Evolutionary conservation across 2,888 invertebrate genomes (phyloP), one percentile per base, ranked within the genome.

Genomic region (Orthosia gracilis): DNA sequence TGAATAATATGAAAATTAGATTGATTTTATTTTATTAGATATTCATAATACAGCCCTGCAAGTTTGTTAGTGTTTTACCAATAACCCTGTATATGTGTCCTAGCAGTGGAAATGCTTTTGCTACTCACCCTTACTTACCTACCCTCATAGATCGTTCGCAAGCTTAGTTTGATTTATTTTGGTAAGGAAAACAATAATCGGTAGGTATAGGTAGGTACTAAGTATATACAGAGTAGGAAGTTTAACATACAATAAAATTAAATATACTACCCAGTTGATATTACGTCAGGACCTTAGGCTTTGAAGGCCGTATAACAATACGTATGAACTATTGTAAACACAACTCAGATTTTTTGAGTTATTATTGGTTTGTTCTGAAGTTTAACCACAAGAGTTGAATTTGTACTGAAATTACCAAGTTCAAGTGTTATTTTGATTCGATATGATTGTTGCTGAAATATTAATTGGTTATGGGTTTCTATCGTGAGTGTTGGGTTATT

Each of bases 321-420:
- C 1, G 40, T 40, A 40, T 40, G 40, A 40, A 40, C 31, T 31
- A 7, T 31, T 31, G 2, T 31, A 31, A 67, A 47, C 18, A 47
- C 11, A 50, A 63, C 17, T 13, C 9, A 47, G 17, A 5, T 1
- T 26, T 26, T 26, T 18, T 23, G 5, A 40, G 13, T 18, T 40
- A 13, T 21, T 50, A 40, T 64, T 15, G 21, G 31, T 65, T 62
- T 13, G 2, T 49, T 17, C 17, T n/a, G 13, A 50, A 63, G 17
- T 57, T 71, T 23, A 23, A 58, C 2, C 15, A 73, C 59, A 47
- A 31, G 1, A 31, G 9, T n/a, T 40, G 17, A 4, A n/a, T 40
- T 49, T 18, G 11, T 61, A 61, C n/a, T 13, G 12, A 57, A 62
- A 17, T 26, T 18, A 55, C 47, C 9, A 74, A 74, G 11, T 55